phyloP scores from a whole-genome alignment of 2,113 vertebrate genomes.

The Hypomesus transpacificus region DNA sequence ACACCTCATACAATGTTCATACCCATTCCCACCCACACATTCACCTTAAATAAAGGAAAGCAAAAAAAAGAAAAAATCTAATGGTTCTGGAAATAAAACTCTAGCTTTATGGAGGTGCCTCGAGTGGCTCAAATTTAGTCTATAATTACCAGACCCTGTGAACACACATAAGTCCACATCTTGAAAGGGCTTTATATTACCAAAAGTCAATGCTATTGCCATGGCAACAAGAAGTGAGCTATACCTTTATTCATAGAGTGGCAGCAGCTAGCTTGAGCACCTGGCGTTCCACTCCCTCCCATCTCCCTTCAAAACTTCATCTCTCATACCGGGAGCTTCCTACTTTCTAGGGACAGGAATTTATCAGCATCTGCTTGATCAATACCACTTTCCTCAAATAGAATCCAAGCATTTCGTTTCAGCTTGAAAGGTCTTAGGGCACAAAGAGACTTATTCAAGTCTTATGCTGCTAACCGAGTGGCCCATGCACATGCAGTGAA shows the following conservation, averaged over 20 bases:
- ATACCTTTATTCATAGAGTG: slow-evolving; percentile 32
- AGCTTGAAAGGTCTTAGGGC: slow-evolving; percentile 59
- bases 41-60: neutral
- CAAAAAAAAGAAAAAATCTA: slow-evolving; percentile 23
- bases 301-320: slow-evolving; percentile 37
- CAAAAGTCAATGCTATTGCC: slow-evolving; percentile 56
- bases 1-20: neutral
- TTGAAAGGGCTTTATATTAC: slow-evolving; percentile 52
- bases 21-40: slow-evolving; percentile 9
- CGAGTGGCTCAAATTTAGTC: slow-evolving; percentile 53
- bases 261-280: slow-evolving; percentile 3
- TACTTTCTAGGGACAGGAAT: slow-evolving; percentile 47
- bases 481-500: slow-evolving; percentile 41
- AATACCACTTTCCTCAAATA: slow-evolving; percentile 60
- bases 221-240: slow-evolving; percentile 47
- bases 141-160: slow-evolving; percentile 46
- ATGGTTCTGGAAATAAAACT: slow-evolving; percentile 32
- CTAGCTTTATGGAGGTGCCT: slow-evolving; percentile 34
- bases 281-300: slow-evolving; percentile 29
- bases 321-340: slow-evolving; percentile 46
- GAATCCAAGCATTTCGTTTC: slow-evolving; percentile 50
- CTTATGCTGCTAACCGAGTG: slow-evolving; percentile 43
- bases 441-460: slow-evolving; percentile 62
- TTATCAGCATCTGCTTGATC: slow-evolving; percentile 56
- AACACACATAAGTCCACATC: slow-evolving; percentile 46